Conservation (phyloP, 1,140 invertebrate species). For the Scylla paramamosain region DNA sequence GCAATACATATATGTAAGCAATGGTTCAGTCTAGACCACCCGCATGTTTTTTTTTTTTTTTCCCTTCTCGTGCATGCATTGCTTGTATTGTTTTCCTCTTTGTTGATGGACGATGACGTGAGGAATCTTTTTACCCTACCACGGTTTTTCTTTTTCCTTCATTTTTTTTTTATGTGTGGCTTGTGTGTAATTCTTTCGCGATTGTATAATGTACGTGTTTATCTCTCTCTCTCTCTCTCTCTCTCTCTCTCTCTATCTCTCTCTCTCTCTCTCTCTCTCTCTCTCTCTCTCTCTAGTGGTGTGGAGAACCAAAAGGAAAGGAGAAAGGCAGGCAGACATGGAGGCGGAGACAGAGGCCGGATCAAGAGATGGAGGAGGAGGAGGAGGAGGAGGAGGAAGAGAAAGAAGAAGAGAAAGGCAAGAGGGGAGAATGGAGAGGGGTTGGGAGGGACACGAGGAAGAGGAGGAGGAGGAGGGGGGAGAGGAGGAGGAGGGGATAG, state of each 20-base stretch:
- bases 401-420: not conserved
- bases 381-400: not conserved
- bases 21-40: too few relatives aligned
- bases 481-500: constrained; percentile 15
- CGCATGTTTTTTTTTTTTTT: not conserved
- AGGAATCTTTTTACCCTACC: too few relatives aligned
- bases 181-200: not conserved
- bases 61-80: not conserved
- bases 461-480: not conserved
- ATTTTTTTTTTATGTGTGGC: not conserved
- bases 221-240: constrained; percentile 45
- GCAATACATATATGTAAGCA: too few relatives aligned
- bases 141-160: not conserved
- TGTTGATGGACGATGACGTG: too few relatives aligned
- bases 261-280: constrained; percentile 34
- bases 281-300: not conserved
- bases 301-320: too few relatives aligned
- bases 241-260: constrained; percentile 42
- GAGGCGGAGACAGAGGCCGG: not conserved
- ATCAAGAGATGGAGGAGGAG: not conserved
- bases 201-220: not conserved
- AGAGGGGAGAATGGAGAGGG: constrained; percentile 7
- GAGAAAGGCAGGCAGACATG: not conserved
- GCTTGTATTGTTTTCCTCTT: too few relatives aligned
- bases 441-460: not conserved